A percentile compares a stretch with the other conserved stretches of the same genome.
Conservation (phyloP, 1,140 invertebrate species). For the Pemphigus obesinymphae region DNA sequence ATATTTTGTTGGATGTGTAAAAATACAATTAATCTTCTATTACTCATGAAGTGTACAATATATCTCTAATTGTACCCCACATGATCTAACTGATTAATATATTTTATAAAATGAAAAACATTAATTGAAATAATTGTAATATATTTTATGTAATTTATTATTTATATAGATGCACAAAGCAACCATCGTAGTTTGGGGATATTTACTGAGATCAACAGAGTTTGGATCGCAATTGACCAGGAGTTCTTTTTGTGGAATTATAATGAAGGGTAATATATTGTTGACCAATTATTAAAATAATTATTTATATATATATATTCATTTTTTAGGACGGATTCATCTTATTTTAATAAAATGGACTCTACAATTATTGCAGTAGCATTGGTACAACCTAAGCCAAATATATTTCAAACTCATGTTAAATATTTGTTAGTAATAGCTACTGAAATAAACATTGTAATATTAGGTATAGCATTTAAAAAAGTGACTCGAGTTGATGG, state of each 20-base stretch:
- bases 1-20: too few species aligned
- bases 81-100: too few species aligned
- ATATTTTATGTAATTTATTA: neutral
- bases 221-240: constrained; percentile 96
- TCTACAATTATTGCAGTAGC: constrained; percentile 86
- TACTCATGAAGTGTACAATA: too few species aligned
- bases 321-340: constrained; percentile 69
- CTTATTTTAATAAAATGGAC: constrained; percentile 87
- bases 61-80: too few species aligned
- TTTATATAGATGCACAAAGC: constrained; percentile 68
- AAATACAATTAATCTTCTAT: too few species aligned
- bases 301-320: constrained; percentile 13
- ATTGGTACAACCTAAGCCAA: constrained; percentile 76
- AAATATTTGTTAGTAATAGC: constrained; percentile 85
- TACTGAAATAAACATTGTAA: constrained; percentile 87
- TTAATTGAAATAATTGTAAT: too few species aligned
- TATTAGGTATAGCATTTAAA: constrained; percentile 72
- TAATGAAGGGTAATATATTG: constrained; percentile 65
- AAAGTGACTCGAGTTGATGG: constrained; percentile 54
- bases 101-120: too few species aligned
- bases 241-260: constrained; percentile 97
- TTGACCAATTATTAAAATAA: neutral
- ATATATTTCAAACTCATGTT: constrained; percentile 86
- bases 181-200: constrained; percentile 93
- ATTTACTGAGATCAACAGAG: constrained; percentile 90